Conservation (phyloP, 2,113 vertebrate species). For the Nanorana parkeri region DNA sequence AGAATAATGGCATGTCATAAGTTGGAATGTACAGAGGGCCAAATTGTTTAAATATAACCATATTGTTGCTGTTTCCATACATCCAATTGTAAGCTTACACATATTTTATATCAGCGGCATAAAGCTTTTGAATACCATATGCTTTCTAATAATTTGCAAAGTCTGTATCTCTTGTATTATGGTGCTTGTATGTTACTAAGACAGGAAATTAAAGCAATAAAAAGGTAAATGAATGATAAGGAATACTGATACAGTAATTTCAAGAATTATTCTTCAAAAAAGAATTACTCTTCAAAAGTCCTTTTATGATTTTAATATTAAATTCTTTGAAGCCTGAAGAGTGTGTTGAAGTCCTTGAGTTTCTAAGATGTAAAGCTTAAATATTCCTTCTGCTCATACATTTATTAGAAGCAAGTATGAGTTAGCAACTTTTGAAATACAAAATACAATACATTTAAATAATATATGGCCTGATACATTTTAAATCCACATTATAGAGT, state of each 20-base stretch:
- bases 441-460: constrained; percentile 72
- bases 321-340: constrained; percentile 78
- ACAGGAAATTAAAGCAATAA: constrained; percentile 86
- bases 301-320: constrained; percentile 79
- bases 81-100: no score
- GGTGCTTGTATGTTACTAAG: constrained; percentile 77
- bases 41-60: no score
- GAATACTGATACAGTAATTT: constrained; percentile 74
- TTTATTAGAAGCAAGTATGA: constrained; percentile 75
- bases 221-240: constrained; percentile 77
- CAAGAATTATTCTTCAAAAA: constrained; percentile 78
- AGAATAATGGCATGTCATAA: no score
- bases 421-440: constrained; percentile 67
- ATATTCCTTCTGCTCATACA: constrained; percentile 72
- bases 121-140: constrained; percentile 70
- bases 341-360: constrained; percentile 75
- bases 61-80: no score
- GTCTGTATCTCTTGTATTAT: constrained; percentile 77
- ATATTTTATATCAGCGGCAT: constrained; percentile 47
- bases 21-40: no score
- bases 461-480: constrained; percentile 75
- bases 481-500: constrained; percentile 70
- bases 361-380: constrained; percentile 73
- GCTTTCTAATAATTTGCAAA: constrained; percentile 75
- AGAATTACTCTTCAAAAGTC: constrained; percentile 77